These are phyloP conservation scores for Leuctra nigra DNA, from an alignment of 2,888 invertebrate genomes.

Conservation along the genomic window DNA sequence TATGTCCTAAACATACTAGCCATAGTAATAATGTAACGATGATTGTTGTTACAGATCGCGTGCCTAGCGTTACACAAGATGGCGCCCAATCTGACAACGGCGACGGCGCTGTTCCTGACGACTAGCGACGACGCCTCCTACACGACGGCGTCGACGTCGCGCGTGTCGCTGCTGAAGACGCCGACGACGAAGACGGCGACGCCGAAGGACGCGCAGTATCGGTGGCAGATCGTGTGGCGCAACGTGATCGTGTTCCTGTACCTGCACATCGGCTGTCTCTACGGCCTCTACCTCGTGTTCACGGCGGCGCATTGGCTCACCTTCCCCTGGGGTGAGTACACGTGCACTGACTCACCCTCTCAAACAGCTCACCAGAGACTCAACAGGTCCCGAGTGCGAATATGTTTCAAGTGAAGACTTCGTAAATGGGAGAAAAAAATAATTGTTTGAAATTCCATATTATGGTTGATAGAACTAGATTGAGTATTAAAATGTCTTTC, in stretches of 20 bases:
- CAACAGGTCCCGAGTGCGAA: no score
- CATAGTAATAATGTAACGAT: no score
- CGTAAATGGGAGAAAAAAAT: no score
- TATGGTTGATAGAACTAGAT: no score
- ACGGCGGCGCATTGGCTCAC: conserved; percentile 45
- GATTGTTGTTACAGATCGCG: not conserved
- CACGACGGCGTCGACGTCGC: not conserved
- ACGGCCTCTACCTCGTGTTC: conserved; percentile 53
- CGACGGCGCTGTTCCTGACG: conserved; percentile 12
- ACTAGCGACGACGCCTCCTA: not conserved
- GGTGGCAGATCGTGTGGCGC: conserved; percentile 70
- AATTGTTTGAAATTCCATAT: no score
- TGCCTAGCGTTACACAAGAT: not conserved
- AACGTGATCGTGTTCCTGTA: conserved; percentile 68
- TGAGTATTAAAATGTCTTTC: no score
- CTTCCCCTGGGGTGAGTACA: conserved; percentile 30
- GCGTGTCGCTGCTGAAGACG: not conserved
- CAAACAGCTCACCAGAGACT: no score
- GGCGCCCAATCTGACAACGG: conserved; percentile 5
- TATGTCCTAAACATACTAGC: no score
- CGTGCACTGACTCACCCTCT: no score
- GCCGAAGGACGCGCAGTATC: conserved; percentile 26
- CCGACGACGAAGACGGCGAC: not conserved
- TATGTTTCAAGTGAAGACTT: no score
- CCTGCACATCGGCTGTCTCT: conserved; percentile 58